Evolutionary conservation across 2,888 invertebrate genomes (phyloP).

Genomic region (Polyploca ridens): DNA sequence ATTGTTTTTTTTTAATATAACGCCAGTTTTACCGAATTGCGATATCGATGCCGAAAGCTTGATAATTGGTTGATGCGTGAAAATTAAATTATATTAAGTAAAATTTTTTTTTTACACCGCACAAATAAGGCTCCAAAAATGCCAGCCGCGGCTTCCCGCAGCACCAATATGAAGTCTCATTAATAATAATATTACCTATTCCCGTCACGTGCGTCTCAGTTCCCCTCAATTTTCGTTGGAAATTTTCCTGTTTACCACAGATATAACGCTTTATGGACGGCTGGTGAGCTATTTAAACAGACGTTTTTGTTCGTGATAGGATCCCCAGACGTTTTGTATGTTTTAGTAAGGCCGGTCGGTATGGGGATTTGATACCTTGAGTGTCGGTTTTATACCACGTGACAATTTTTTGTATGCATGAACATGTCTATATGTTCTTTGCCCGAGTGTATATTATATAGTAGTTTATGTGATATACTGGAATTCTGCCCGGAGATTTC

Average conservation of each 20-base stretch:
- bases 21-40: too few relatives aligned
- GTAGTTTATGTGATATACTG: too few relatives aligned
- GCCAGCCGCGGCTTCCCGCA: background rate
- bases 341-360: background rate
- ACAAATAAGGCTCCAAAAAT: background rate
- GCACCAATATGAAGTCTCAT: conserved; percentile 19
- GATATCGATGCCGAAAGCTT: too few relatives aligned
- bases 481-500: too few relatives aligned
- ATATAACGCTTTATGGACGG: conserved; percentile 30
- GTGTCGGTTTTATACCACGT: too few relatives aligned
- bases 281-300: conserved; percentile 18
- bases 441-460: too few relatives aligned
- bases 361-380: too few relatives aligned
- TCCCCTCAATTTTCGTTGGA: conserved; percentile 22
- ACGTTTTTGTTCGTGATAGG: conserved; percentile 1
- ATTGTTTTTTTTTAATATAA: too few relatives aligned
- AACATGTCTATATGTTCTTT: too few relatives aligned
- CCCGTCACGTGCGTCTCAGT: conserved; percentile 33
- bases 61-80: too few relatives aligned
- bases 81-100: too few relatives aligned
- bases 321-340: background rate
- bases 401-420: too few relatives aligned
- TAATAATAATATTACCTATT: conserved; percentile 32
- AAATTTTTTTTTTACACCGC: background rate
- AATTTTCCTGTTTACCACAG: conserved; percentile 46